phyloP scores from a whole-genome alignment of 30 jellyfish, hydroid and myxozoan genomes.

The Euphysa ruthae region DNA sequence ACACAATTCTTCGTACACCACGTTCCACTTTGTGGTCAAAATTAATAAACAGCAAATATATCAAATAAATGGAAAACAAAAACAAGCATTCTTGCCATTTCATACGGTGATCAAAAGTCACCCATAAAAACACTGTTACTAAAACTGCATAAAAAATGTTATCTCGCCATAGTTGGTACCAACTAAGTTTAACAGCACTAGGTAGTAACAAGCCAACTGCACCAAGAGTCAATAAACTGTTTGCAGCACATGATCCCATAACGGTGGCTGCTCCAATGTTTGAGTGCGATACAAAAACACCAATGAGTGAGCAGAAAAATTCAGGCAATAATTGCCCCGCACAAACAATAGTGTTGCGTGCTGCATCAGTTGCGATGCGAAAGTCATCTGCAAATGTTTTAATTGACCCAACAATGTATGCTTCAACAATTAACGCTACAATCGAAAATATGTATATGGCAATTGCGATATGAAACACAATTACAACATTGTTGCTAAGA shows the following conservation, averaged over 20 bases:
- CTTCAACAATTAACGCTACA: conserved; percentile 10
- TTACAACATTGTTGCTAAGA: conserved; percentile 9
- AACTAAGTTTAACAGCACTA: conserved; percentile 12
- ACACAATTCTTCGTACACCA: conserved; percentile 17
- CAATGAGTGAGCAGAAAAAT: conserved; percentile 10
- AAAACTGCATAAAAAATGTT: conserved; percentile 4
- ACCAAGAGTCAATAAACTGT: conserved; percentile 20
- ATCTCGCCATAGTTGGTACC: conserved; percentile 29
- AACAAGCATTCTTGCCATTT: conserved; percentile 27
- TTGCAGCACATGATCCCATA: conserved; percentile 20
- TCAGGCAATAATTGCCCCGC: conserved; percentile 14
- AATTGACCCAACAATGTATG: conserved; percentile 12
- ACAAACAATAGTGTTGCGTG: conserved; percentile 7
- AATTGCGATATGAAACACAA: conserved; percentile 1
- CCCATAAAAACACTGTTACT: conserved; percentile 13
- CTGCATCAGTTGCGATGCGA: conserved; percentile 13
- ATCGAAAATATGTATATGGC: conserved; percentile 5
- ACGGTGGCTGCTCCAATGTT: conserved; percentile 28
- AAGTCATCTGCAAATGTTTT: conserved; percentile 22
- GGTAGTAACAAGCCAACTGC: conserved; percentile 3
- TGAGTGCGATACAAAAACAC: conserved; percentile 5
- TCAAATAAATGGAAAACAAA: background rate
- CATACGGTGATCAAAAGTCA: conserved; percentile 16
- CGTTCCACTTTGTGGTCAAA: conserved; percentile 28
- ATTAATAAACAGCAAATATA: conserved; percentile 9